phyloP scores from a whole-genome alignment of 1,140 invertebrate species.

The Latrodectus geometricus region DNA sequence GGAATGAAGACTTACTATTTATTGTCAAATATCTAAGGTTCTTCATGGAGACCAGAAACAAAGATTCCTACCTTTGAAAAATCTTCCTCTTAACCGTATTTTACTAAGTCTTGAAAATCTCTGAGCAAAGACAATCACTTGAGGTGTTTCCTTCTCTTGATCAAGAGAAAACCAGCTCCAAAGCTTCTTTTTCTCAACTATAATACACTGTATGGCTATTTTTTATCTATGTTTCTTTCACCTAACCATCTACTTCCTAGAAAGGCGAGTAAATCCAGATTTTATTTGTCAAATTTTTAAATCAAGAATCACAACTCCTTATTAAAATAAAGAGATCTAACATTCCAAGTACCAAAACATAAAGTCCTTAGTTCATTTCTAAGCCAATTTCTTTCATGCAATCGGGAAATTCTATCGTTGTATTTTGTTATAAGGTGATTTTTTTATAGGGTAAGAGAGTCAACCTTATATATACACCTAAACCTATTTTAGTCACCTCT shows the following conservation, averaged over 20 bases:
- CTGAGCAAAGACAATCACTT: neutral
- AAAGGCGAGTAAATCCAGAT: neutral
- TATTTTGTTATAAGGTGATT: neutral
- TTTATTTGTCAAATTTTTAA: neutral
- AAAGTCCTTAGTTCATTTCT: neutral
- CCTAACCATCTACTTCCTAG: neutral
- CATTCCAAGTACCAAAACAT: neutral
- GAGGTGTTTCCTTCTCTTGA: conserved; percentile 1
- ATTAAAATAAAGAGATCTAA: neutral
- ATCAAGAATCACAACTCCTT: neutral
- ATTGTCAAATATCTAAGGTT: too few species aligned
- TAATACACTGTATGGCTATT: neutral
- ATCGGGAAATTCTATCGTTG: neutral
- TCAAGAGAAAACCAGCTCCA: neutral
- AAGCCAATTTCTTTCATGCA: neutral
- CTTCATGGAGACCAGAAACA: too few species aligned
- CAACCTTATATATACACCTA: neutral
- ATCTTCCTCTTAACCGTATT: conserved; percentile 13
- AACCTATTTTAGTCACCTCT: too few species aligned
- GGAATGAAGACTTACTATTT: too few species aligned
- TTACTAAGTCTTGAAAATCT: neutral
- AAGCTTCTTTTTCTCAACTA: neutral
- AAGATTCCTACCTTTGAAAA: neutral
- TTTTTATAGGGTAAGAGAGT: neutral
- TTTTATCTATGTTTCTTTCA: conserved; percentile 4